Evolutionary conservation across 2,888 invertebrate species (phyloP).

Genomic region (Pheosia gnoma): DNA sequence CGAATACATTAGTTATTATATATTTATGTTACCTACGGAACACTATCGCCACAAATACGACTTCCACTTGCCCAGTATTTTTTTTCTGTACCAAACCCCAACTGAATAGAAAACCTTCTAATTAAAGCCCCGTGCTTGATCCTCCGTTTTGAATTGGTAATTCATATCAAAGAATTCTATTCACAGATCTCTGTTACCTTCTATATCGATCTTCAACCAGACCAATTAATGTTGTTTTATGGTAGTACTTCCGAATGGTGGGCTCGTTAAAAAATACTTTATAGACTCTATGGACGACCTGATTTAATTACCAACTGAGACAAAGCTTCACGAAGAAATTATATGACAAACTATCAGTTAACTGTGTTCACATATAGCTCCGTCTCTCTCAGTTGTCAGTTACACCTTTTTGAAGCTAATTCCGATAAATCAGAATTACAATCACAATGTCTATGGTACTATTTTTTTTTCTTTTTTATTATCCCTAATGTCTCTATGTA

Average conservation of each 20-base stretch:
- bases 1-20: too few relatives aligned
- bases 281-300: background rate
- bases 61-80: slow-evolving; percentile 13
- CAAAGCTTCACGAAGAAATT: too few relatives aligned
- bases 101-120: slow-evolving; percentile 62
- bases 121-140: slow-evolving; percentile 68
- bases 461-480: too few relatives aligned
- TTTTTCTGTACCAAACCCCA: slow-evolving; percentile 35
- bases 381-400: too few relatives aligned
- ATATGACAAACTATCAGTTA: too few relatives aligned
- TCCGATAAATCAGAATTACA: too few relatives aligned
- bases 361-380: too few relatives aligned
- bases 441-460: too few relatives aligned
- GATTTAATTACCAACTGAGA: too few relatives aligned
- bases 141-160: slow-evolving; percentile 77
- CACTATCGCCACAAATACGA: background rate
- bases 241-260: background rate
- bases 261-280: background rate
- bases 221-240: slow-evolving; percentile 59
- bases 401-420: too few relatives aligned
- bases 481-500: too few relatives aligned
- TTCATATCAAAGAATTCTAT: slow-evolving; percentile 74
- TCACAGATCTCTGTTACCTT: slow-evolving; percentile 50
- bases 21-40: background rate
- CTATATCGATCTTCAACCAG: slow-evolving; percentile 30